Conservation (phyloP, 2,113 vertebrate genomes). For the Talpa occidentalis region DNA sequence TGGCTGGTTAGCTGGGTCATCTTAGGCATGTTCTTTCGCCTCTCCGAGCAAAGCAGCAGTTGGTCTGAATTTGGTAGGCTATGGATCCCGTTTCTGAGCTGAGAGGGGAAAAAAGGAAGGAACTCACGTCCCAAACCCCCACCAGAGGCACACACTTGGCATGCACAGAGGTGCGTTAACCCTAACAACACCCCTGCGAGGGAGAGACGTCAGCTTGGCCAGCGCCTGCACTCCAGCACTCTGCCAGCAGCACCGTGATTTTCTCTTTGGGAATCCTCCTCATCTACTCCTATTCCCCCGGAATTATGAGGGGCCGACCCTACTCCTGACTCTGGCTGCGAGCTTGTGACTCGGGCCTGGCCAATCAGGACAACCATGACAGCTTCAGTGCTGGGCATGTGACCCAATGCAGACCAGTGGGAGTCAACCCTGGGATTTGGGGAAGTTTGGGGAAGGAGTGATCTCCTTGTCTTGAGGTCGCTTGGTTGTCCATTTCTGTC, state of each 20-base stretch:
- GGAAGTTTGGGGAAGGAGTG: not conserved
- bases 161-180: not conserved
- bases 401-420: not conserved
- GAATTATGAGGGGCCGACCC: not conserved
- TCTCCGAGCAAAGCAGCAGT: not conserved
- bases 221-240: not conserved
- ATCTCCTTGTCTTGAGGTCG: not conserved
- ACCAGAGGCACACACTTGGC: not conserved
- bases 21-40: not conserved
- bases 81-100: conserved; percentile 3
- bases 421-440: not conserved
- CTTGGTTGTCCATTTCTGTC: not conserved
- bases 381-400: not conserved
- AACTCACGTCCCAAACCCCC: not conserved
- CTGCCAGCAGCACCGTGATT: not conserved
- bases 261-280: not conserved
- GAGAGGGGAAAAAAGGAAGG: not conserved
- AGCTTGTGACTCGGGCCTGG: not conserved
- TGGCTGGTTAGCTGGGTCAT: not conserved
- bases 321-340: too few species aligned
- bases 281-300: not conserved
- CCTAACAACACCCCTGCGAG: not conserved
- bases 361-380: not conserved
- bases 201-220: not conserved
- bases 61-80: not conserved